A percentile compares a stretch with the other conserved stretches of the same genome.
These are phyloP conservation scores for Myodes glareolus DNA, from an alignment of 2,113 vertebrate species.

Conservation along the genomic window DNA sequence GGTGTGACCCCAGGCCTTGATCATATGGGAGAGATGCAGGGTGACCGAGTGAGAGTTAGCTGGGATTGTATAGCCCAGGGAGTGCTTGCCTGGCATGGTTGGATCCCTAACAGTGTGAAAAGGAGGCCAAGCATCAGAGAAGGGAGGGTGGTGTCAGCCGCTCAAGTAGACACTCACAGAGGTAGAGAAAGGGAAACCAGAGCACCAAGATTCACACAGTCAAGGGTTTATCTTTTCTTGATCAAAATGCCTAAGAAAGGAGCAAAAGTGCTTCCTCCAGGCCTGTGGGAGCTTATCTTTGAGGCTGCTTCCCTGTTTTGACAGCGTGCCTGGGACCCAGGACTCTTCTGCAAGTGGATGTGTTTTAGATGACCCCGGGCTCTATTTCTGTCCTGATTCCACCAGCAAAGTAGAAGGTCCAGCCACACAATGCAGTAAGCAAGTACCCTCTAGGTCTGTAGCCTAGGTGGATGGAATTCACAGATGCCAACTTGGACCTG, in stretches of 20 bases:
- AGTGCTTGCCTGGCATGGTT: neutral
- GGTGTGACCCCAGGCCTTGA: neutral
- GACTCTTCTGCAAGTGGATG: neutral
- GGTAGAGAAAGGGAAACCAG: neutral
- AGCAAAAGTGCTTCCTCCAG: neutral
- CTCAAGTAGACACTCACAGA: neutral
- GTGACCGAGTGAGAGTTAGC: neutral
- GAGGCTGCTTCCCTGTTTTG: neutral
- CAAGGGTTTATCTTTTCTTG: neutral
- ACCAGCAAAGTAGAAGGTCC: neutral
- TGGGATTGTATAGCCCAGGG: too few relatives aligned
- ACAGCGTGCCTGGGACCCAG: neutral
- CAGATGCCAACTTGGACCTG: neutral
- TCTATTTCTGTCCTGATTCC: neutral
- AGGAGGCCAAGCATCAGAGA: neutral
- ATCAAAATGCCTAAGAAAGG: neutral
- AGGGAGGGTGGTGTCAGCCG: too few relatives aligned
- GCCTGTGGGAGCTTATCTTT: neutral
- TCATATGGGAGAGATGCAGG: neutral
- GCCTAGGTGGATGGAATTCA: neutral
- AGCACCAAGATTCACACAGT: neutral
- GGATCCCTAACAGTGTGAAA: neutral
- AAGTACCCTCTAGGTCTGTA: neutral
- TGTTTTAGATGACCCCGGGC: neutral
- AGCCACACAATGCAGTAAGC: neutral